phyloP scores from a whole-genome alignment of 2,113 vertebrate species.

The Tiliqua scincoides region DNA sequence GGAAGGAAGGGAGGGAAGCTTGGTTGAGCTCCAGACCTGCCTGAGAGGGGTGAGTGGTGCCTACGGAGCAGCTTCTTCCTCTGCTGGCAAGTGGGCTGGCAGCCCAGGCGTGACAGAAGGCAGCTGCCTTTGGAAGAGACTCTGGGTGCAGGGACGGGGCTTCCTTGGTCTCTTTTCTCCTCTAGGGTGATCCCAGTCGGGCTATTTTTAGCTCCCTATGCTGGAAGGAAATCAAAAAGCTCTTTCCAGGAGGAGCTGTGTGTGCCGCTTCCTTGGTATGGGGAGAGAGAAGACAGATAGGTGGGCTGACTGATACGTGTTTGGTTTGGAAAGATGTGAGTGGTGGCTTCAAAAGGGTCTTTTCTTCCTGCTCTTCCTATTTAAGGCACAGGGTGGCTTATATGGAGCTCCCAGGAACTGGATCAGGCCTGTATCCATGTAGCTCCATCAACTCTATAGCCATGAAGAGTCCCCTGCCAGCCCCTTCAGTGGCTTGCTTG shows the following conservation, averaged over 20 bases:
- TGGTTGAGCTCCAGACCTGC: too few relatives aligned
- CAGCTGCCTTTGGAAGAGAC: too few relatives aligned
- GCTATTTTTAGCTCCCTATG: conserved; percentile 49
- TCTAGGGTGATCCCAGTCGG: not conserved
- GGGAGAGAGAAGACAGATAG: too few relatives aligned
- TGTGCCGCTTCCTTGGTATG: not conserved
- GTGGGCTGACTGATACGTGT: not conserved
- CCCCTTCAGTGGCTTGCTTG: too few relatives aligned
- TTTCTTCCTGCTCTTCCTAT: too few relatives aligned
- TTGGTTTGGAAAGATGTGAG: not conserved
- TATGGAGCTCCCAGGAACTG: too few relatives aligned
- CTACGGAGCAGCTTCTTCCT: not conserved
- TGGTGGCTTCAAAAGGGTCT: not conserved
- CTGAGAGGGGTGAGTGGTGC: too few relatives aligned
- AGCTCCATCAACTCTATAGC: too few relatives aligned
- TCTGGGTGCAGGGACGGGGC: not conserved
- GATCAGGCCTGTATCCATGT: too few relatives aligned
- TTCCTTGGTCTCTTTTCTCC: not conserved
- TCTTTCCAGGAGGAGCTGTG: not conserved
- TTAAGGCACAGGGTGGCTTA: too few relatives aligned
- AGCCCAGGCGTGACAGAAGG: too few relatives aligned
- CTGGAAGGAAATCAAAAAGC: conserved; percentile 37
- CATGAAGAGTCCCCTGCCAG: too few relatives aligned
- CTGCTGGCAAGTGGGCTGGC: not conserved
- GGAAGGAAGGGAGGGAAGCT: not conserved